A percentile compares a stretch with the other conserved stretches of the same genome.
Conservation (phyloP, 2,113 vertebrate genomes). For the Microtus ochrogaster region DNA sequence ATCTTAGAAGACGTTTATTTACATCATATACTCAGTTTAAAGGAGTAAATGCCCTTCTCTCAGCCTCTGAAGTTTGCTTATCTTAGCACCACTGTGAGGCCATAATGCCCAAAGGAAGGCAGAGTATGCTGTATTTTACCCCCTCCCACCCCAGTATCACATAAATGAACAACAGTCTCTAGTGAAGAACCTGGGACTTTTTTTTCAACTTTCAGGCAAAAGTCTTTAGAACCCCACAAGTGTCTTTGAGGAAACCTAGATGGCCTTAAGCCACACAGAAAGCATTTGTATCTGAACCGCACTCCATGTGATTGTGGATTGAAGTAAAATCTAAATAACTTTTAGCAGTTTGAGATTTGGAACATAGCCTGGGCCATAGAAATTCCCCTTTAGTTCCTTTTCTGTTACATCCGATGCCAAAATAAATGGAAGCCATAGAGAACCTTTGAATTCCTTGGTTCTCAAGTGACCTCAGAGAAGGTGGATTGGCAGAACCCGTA, state of each 20-base stretch:
- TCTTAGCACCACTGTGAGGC: conserved; percentile 74
- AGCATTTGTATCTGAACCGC: conserved; percentile 78
- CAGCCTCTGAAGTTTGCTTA: conserved; percentile 62
- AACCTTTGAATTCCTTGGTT: conserved; percentile 72
- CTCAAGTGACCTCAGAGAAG: conserved; percentile 68
- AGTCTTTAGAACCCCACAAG: conserved; percentile 64
- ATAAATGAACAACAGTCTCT: conserved; percentile 66
- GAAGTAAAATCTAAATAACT: conserved; percentile 81
- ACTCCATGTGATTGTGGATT: conserved; percentile 80
- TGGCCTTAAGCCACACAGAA: conserved; percentile 70
- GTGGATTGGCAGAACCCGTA: conserved; percentile 59
- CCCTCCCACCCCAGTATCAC: conserved; percentile 52
- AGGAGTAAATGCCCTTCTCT: conserved; percentile 69
- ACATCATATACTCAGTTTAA: conserved; percentile 68
- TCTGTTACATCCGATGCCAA: conserved; percentile 73
- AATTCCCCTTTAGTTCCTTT: conserved; percentile 66
- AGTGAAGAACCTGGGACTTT: conserved; percentile 71
- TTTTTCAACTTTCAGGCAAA: conserved; percentile 66
- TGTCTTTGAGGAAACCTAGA: conserved; percentile 64
- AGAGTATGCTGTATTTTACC: conserved; percentile 64
- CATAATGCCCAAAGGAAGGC: conserved; percentile 64
- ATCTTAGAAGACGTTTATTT: conserved; percentile 67
- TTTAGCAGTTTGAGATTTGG: conserved; percentile 78
- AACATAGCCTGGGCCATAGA: conserved; percentile 77
- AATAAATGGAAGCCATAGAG: conserved; percentile 72